A percentile compares a stretch with the other conserved stretches of the same genome.
Conservation (phyloP, 2,113 vertebrate genomes). For the Xyliphius kryptos region DNA sequence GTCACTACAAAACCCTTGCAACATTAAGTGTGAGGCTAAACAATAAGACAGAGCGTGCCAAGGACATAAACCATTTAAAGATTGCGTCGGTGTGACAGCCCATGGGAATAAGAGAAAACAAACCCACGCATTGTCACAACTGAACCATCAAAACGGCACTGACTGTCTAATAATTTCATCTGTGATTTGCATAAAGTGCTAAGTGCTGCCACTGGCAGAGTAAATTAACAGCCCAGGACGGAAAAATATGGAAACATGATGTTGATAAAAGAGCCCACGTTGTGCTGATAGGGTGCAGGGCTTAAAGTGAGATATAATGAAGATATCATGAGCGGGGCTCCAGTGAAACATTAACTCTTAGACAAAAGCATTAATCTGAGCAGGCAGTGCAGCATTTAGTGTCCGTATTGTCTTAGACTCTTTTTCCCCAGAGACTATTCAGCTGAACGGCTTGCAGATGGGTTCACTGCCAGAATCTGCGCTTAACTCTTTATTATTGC, state of each 20-base stretch:
- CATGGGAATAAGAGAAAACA: constrained; percentile 12
- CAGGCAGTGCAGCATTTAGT: constrained; percentile 49
- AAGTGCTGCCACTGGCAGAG: constrained; percentile 29
- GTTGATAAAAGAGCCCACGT: neutral
- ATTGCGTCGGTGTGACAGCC: constrained; percentile 23
- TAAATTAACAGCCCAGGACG: neutral
- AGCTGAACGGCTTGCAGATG: constrained; percentile 47
- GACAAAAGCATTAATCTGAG: constrained; percentile 45
- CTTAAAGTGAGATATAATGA: constrained; percentile 19
- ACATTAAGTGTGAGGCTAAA: neutral
- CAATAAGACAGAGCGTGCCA: neutral
- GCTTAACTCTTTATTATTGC: constrained; percentile 42
- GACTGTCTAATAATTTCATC: constrained; percentile 34
- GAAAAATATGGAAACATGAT: neutral
- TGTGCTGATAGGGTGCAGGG: neutral
- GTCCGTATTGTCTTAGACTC: constrained; percentile 46
- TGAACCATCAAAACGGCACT: constrained; percentile 23
- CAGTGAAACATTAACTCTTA: constrained; percentile 43
- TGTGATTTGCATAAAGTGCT: constrained; percentile 36
- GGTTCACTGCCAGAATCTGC: constrained; percentile 43
- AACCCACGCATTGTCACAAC: constrained; percentile 12
- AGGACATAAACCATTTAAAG: constrained; percentile 8
- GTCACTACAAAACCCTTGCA: neutral
- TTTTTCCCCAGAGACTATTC: constrained; percentile 48
- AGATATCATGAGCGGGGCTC: constrained; percentile 34